Evolutionary conservation across 2,797 vertebrate species (phyloP).

Genomic region (Tangara arthus): DNA sequence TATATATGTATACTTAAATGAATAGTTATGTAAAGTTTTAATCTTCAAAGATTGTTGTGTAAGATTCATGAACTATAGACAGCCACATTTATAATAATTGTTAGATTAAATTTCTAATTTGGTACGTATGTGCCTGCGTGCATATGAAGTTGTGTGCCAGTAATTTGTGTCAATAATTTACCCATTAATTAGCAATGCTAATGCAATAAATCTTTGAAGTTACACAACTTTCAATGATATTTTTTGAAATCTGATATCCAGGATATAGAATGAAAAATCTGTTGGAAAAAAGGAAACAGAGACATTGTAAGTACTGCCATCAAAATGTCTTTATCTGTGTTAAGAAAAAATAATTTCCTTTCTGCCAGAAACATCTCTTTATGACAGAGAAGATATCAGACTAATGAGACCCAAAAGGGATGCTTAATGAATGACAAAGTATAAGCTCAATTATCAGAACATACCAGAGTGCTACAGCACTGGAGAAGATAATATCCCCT

Average conservation of each 20-base stretch:
- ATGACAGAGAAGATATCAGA: background rate
- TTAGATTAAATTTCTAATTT: background rate
- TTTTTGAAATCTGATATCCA: background rate
- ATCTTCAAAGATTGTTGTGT: background rate
- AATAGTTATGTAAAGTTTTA: background rate
- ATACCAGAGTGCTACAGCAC: background rate
- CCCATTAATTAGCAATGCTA: background rate
- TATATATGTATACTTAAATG: background rate
- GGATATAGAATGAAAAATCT: background rate
- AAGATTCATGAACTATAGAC: background rate
- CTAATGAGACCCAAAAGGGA: background rate
- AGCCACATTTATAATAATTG: background rate
- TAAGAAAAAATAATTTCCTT: background rate
- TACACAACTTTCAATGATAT: background rate
- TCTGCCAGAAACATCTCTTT: background rate
- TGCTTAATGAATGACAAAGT: background rate
- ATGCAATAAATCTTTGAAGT: background rate
- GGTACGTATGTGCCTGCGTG: background rate
- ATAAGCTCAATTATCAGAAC: background rate
- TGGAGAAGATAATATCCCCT: background rate
- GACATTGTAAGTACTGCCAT: background rate
- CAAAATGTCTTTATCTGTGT: background rate
- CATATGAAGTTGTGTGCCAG: background rate
- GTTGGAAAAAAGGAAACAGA: background rate
- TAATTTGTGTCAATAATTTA: background rate